A percentile compares a stretch with the other conserved stretches of the same genome.
Evolutionary conservation across 1,140 invertebrate genomes (phyloP).

Genomic region (Periplaneta americana): DNA sequence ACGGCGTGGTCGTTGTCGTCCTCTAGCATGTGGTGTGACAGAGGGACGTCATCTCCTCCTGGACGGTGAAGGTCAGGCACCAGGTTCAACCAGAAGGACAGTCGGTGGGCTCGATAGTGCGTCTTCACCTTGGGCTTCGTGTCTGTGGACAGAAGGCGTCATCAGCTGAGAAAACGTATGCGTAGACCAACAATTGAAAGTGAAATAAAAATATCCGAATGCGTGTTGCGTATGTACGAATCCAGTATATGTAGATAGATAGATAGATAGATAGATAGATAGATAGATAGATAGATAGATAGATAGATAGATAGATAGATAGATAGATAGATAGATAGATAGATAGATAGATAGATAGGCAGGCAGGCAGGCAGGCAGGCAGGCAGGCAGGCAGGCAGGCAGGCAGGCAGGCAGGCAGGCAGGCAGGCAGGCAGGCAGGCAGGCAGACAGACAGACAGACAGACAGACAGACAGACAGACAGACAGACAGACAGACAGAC

Average conservation of each 20-base stretch:
- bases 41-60: conserved; percentile 76
- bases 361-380: too few relatives aligned
- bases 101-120: conserved; percentile 87
- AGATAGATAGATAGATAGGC: too few relatives aligned
- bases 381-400: too few relatives aligned
- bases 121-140: conserved; percentile 85
- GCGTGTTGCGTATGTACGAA: too few relatives aligned
- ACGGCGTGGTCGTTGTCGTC: conserved; percentile 48
- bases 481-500: not conserved
- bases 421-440: not conserved
- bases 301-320: not conserved
- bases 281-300: not conserved
- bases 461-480: not conserved
- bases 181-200: too few relatives aligned
- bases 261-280: not conserved
- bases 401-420: not conserved
- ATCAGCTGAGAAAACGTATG: not conserved
- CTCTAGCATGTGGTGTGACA: conserved; percentile 79
- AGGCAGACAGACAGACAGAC: too few relatives aligned
- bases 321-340: not conserved
- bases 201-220: too few relatives aligned
- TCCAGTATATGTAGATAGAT: too few relatives aligned
- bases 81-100: conserved; percentile 95
- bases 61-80: conserved; percentile 93
- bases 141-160: conserved; percentile 47